Evolutionary conservation across 2,113 vertebrate genomes (phyloP).

Genomic region (Quiscalus mexicanus): DNA sequence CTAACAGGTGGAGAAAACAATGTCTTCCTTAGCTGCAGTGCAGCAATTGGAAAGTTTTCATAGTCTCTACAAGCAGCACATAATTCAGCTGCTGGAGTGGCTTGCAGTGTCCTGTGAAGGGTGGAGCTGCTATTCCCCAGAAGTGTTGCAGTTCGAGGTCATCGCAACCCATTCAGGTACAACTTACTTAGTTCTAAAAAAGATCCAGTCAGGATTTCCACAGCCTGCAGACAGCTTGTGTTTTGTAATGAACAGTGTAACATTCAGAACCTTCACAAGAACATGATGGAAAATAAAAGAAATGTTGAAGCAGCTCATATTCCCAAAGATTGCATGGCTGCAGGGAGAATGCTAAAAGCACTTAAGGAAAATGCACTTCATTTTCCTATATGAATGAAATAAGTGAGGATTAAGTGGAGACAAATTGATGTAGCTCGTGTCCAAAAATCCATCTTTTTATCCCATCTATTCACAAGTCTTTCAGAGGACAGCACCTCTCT

Average conservation of each 20-base stretch:
- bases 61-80: slow-evolving; percentile 83
- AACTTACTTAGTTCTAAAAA: background rate
- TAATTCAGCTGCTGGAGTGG: slow-evolving; percentile 82
- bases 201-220: background rate
- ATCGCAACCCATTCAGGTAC: slow-evolving; percentile 86
- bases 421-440: background rate
- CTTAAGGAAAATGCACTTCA: background rate
- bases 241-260: background rate
- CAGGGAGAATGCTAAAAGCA: background rate
- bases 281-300: background rate
- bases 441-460: background rate
- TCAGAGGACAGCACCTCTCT: background rate
- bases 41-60: slow-evolving; percentile 67
- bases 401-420: background rate
- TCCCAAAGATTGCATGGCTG: background rate
- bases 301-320: background rate
- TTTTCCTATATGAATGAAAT: background rate
- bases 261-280: background rate
- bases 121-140: slow-evolving; percentile 83
- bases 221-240: background rate
- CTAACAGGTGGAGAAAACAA: slow-evolving; percentile 80
- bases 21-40: slow-evolving; percentile 75
- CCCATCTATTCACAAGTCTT: background rate
- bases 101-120: slow-evolving; percentile 73
- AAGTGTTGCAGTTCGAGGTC: slow-evolving; percentile 83